Evolutionary conservation across 2,797 vertebrate genomes (phyloP).

Genomic region (Squalus acanthias): DNA sequence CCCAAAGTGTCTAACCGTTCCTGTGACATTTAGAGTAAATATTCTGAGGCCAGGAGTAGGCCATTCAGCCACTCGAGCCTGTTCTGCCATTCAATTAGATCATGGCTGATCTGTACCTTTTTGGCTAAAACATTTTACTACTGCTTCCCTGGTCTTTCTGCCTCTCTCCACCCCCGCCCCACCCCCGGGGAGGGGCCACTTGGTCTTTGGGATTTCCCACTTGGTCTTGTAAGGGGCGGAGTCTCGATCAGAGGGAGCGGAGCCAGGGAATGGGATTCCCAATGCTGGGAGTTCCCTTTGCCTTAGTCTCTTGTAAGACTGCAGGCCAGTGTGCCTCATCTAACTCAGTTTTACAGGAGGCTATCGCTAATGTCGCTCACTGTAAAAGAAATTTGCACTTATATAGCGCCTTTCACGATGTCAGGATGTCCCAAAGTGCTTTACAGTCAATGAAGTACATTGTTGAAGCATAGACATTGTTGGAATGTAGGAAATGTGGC

Average conservation of each 20-base stretch:
- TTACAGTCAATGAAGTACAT: not conserved
- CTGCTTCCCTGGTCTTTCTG: not conserved
- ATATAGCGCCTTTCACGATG: not conserved
- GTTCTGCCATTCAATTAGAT: no score
- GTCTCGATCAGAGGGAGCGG: not conserved
- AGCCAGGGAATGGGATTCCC: no score
- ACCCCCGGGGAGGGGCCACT: not conserved
- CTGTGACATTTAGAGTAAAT: no score
- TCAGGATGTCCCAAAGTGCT: not conserved
- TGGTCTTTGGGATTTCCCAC: not conserved
- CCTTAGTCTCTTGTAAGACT: not conserved
- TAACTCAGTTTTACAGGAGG: not conserved
- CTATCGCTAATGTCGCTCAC: not conserved
- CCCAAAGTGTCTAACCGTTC: no score
- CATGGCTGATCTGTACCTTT: not conserved
- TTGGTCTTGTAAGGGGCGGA: not conserved
- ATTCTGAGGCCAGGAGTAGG: no score
- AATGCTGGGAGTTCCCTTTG: not conserved
- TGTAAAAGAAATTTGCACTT: not conserved
- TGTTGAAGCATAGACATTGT: not conserved
- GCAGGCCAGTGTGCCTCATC: not conserved
- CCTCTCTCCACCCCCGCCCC: not conserved
- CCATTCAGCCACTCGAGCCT: no score
- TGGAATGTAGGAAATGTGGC: not conserved
- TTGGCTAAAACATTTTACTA: not conserved